phyloP scores from a whole-genome alignment of 2,113 vertebrate genomes.

The Noturus placidus region DNA sequence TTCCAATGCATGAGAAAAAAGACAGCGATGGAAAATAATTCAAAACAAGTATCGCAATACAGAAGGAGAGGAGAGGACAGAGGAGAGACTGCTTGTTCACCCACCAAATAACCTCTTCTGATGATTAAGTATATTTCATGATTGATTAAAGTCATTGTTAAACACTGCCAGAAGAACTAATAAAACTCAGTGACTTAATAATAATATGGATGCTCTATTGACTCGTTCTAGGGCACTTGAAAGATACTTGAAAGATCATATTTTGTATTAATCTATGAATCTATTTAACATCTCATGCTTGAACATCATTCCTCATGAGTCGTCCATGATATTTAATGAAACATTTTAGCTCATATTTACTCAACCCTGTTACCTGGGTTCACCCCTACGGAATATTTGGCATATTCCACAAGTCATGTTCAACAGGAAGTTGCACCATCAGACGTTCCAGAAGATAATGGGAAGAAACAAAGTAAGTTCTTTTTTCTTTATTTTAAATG shows the following conservation, averaged over 20 bases:
- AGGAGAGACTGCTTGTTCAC: neutral
- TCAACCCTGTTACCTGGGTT: neutral
- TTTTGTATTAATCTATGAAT: neutral
- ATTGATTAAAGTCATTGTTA: neutral
- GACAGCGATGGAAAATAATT: conserved; percentile 21
- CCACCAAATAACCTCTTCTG: neutral
- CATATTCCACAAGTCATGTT: neutral
- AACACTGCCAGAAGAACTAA: neutral
- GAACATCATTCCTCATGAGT: neutral
- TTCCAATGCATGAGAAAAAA: conserved; percentile 47
- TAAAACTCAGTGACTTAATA: neutral
- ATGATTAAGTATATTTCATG: neutral
- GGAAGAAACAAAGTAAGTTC: neutral
- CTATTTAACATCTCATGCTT: neutral
- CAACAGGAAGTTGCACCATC: neutral
- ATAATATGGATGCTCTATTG: neutral
- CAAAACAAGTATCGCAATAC: neutral
- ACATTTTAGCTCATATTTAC: neutral
- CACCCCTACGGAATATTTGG: neutral
- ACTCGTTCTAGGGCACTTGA: neutral
- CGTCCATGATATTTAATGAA: neutral
- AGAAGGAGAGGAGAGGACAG: neutral
- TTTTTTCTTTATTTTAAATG: neutral
- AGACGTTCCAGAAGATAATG: neutral
- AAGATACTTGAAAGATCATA: neutral